Evolutionary conservation across 1,140 invertebrate genomes (phyloP), one percentile per base, ranked within the genome.

Genomic region (Triops longicaudatus): DNA sequence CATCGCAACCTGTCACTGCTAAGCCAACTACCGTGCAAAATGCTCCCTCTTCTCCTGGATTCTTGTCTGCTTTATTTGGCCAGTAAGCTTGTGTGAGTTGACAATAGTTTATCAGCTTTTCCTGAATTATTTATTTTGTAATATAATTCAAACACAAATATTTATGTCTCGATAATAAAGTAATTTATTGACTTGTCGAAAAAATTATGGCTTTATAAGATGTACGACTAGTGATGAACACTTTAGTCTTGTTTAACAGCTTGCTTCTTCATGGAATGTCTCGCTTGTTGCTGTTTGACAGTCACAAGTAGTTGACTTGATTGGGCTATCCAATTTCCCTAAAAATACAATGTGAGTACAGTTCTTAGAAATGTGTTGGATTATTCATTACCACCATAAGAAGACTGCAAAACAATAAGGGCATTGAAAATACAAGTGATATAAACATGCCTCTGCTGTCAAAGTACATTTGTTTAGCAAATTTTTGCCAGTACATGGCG

Each of bases 391-490:
- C 94, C 88, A 97, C 92, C 89, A 96, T 92, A 79, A 96, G 88
- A 89, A 96, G 93, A 82, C 93, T 96, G 84, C 95, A 96, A 28
- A 96, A 87, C 77, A 97, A 86, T 80, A 96, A 91, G 72, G 95
- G 95, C 81, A 93, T 90, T 10, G 93, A 96, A 84, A 95, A 95
- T 14, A 96, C 91, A 22, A 95, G 87, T 12, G 94, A 96, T 87
- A 96, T 95, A 83, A 97, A 97, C 77, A 96, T 86, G 44, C 95
- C 94, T 85, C 93, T 93, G 80, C 91, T 93, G 84, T 97, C 95
- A 85, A 97, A 97, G 84, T 96, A 96, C 82, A 96, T 94, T 80
- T 97, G 93, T 79, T 89, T 89, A 9, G 93, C 93, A 83, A 96
- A 96, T 82, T 83, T 88, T 87, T 85, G 89, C 93, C 93, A 96